Conservation (phyloP, 2,797 vertebrate genomes). For the Dendrocincla tyrannina region DNA sequence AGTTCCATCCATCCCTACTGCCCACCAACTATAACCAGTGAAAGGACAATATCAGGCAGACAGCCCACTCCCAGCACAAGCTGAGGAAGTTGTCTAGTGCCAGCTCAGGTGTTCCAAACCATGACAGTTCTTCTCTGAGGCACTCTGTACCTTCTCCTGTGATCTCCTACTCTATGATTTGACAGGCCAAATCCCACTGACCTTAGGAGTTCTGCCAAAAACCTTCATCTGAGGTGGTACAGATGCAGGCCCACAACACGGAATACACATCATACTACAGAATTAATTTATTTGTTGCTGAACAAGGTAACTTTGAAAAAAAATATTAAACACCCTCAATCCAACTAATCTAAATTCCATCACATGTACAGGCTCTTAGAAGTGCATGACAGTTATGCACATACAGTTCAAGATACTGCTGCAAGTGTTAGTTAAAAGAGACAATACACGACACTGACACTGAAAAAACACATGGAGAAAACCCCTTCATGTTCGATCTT, state of each 20-base stretch:
- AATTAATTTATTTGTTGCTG: slow-evolving; percentile 5
- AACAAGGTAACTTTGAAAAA: background rate
- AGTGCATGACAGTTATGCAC: background rate
- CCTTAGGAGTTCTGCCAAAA: background rate
- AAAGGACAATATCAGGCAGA: background rate
- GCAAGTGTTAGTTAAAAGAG: background rate
- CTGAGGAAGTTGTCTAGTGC: background rate
- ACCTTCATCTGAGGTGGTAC: background rate
- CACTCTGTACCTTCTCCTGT: background rate
- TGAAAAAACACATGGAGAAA: background rate
- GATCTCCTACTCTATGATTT: background rate
- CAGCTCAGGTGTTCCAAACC: background rate
- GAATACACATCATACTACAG: background rate
- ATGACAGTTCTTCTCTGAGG: background rate
- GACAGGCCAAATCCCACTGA: background rate
- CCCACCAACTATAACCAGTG: background rate
- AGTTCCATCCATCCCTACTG: background rate
- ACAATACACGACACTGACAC: background rate
- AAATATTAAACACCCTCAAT: background rate
- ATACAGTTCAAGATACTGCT: background rate
- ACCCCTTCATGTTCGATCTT: background rate
- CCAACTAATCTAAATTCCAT: background rate
- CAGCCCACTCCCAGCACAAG: background rate
- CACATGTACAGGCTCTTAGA: background rate
- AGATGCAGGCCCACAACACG: background rate